A percentile compares a stretch with the other conserved stretches of the same genome.
These are phyloP conservation scores for Empidonax alnorum DNA, from an alignment of 2,113 vertebrate genomes.

Conservation along the genomic window DNA sequence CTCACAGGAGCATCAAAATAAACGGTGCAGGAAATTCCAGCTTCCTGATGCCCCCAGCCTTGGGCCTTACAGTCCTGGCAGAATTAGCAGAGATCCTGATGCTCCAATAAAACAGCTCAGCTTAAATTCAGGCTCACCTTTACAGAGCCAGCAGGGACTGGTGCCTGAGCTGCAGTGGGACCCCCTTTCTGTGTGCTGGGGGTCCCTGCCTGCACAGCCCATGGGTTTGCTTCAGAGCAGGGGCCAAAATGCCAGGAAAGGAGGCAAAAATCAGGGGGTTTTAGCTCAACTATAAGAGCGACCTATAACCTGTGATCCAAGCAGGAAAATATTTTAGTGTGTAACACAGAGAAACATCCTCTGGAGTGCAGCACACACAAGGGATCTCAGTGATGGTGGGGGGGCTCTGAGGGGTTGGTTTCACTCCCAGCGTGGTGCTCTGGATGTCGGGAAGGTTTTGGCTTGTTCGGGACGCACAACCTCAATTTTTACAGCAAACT, in stretches of 20 bases:
- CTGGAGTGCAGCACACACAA: fast-evolving
- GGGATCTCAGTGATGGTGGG: background rate
- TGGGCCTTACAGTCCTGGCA: background rate
- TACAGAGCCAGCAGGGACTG: background rate
- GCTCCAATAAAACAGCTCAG: background rate
- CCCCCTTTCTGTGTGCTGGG: background rate
- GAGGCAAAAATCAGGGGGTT: background rate
- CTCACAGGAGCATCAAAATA: background rate
- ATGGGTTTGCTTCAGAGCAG: background rate
- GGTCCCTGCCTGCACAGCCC: background rate
- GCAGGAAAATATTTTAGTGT: background rate
- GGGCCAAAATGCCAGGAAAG: background rate
- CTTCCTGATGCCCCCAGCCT: background rate
- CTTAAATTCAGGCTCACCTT: background rate
- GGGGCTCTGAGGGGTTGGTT: background rate
- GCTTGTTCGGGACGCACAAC: background rate
- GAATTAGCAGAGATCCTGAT: background rate
- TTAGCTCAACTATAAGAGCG: background rate
- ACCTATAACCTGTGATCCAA: fast-evolving
- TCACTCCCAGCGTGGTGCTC: fast-evolving
- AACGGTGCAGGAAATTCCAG: conserved; percentile 30
- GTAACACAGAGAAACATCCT: background rate
- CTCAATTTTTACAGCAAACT: background rate
- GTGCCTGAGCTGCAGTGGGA: background rate
- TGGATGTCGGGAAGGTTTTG: background rate